Evolutionary conservation across 2,797 vertebrate species (phyloP).

Genomic region (Bovichtus variegatus): DNA sequence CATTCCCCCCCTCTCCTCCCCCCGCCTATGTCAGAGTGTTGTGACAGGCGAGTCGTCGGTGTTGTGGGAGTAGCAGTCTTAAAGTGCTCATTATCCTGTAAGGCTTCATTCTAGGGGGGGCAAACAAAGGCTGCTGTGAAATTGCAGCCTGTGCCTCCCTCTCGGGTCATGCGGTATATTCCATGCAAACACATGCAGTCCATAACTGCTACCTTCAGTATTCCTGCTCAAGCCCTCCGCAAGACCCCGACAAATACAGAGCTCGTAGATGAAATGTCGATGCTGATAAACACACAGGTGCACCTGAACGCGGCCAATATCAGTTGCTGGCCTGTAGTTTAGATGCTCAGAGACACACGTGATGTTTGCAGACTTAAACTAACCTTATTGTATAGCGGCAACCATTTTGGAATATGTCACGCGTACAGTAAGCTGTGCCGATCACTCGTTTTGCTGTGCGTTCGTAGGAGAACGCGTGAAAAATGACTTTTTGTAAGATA

Average conservation of each 20-base stretch:
- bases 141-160: constrained; percentile 83
- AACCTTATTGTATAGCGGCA: background rate
- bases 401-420: constrained; percentile 26
- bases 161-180: constrained; percentile 62
- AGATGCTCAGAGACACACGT: background rate
- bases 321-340: constrained; percentile 50
- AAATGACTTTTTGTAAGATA: too few species aligned
- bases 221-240: constrained; percentile 37
- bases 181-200: constrained; percentile 66
- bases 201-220: constrained; percentile 58
- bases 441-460: too few species aligned
- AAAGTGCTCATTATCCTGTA: constrained; percentile 91
- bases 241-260: constrained; percentile 46
- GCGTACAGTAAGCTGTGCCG: background rate
- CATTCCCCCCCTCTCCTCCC: constrained; percentile 17
- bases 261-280: constrained; percentile 48
- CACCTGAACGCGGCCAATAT: constrained; percentile 41
- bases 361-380: background rate
- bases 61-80: constrained; percentile 86
- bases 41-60: constrained; percentile 85
- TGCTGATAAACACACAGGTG: constrained; percentile 50
- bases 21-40: constrained; percentile 82
- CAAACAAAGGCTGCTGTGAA: constrained; percentile 86
- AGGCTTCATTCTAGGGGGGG: constrained; percentile 87
- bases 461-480: too few species aligned